phyloP scores from a whole-genome alignment of 2,888 invertebrate species.

The Nasonia oneida region DNA sequence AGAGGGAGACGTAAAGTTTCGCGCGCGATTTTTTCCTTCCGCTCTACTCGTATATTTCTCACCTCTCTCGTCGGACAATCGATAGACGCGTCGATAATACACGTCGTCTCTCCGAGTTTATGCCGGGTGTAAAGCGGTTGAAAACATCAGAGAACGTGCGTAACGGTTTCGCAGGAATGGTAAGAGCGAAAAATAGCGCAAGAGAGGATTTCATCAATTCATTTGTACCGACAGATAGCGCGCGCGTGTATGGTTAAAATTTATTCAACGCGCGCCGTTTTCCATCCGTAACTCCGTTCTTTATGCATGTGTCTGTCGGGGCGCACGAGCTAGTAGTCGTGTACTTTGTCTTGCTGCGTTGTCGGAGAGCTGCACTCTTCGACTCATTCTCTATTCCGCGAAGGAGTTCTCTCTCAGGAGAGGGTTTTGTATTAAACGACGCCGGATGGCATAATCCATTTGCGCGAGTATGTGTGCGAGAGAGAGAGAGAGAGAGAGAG shows the following conservation, averaged over 20 bases:
- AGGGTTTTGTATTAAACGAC: conserved; percentile 41
- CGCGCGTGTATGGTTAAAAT: conserved; percentile 15
- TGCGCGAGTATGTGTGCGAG: background rate
- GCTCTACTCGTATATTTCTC: background rate
- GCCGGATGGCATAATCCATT: conserved; percentile 52
- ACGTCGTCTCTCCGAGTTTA: background rate
- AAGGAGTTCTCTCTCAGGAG: background rate
- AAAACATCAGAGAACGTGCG: too few species aligned
- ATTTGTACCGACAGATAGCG: conserved; percentile 33
- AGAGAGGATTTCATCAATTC: conserved; percentile 25
- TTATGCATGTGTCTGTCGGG: background rate
- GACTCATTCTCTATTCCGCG: conserved; percentile 12
- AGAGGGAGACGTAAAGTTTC: conserved; percentile 12
- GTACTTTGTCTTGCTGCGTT: background rate
- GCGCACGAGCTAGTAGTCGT: background rate
- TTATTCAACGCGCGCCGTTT: conserved; percentile 27
- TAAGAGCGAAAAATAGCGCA: background rate
- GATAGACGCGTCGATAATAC: background rate
- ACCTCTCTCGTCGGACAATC: background rate
- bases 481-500: background rate
- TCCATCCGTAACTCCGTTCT: conserved; percentile 1
- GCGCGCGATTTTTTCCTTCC: conserved; percentile 7
- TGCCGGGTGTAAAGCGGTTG: background rate
- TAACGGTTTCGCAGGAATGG: too few species aligned
- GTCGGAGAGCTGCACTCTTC: background rate